These are phyloP conservation scores for Stratiomys singularior DNA, from an alignment of 2,888 invertebrate genomes.

Conservation along the genomic window DNA sequence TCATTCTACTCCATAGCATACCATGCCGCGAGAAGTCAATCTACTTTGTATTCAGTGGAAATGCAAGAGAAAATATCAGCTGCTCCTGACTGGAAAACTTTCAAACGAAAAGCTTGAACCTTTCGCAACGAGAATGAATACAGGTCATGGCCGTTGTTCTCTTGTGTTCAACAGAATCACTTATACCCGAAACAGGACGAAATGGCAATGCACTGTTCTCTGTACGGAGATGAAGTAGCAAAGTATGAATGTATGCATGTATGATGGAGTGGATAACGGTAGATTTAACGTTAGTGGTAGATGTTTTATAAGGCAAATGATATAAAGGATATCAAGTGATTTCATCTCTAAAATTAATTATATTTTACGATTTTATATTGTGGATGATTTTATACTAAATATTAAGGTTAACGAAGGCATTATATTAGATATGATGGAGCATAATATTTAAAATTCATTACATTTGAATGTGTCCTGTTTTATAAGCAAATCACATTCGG, in stretches of 20 bases:
- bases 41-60: not conserved
- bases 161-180: conserved; percentile 47
- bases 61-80: conserved; percentile 24
- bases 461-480: too few species aligned
- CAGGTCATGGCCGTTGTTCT: conserved; percentile 66
- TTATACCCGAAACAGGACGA: conserved; percentile 19
- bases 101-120: conserved; percentile 48
- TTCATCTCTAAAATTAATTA: not conserved
- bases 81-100: conserved; percentile 43
- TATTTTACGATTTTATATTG: not conserved
- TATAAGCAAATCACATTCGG: too few species aligned
- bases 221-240: not conserved
- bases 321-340: not conserved
- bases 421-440: too few species aligned
- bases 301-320: not conserved
- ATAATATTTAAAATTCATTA: too few species aligned
- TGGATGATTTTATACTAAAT: too few species aligned
- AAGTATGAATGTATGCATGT: too few species aligned
- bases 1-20: too few species aligned
- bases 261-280: not conserved
- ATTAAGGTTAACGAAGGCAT: too few species aligned
- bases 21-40: conserved; percentile 10
- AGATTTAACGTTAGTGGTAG: not conserved
- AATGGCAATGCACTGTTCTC: conserved; percentile 29
- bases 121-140: conserved; percentile 49